phyloP scores from a whole-genome alignment of 2,797 vertebrate species.

The Trachops cirrhosus region DNA sequence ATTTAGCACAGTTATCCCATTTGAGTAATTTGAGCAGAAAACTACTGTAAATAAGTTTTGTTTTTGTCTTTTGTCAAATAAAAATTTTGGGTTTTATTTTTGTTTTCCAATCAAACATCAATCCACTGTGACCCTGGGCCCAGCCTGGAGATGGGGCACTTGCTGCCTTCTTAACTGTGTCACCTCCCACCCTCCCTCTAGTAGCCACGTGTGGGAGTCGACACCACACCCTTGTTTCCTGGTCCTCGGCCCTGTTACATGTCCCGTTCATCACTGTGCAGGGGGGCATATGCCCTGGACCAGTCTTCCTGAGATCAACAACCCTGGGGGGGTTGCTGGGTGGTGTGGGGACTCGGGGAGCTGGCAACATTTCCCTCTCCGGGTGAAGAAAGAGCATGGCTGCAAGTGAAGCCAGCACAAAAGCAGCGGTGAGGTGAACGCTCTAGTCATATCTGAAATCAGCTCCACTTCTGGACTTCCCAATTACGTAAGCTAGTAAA shows the following conservation, averaged over 20 bases:
- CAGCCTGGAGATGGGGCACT: not conserved
- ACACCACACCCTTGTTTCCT: not conserved
- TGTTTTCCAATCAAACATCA: constrained; percentile 21
- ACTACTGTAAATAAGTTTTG: constrained; percentile 85
- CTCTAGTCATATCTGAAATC: not conserved
- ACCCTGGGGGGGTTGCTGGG: not conserved
- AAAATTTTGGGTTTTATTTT: constrained; percentile 72
- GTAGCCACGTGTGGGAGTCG: not conserved
- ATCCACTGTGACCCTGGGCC: not conserved
- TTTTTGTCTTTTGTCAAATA: constrained; percentile 83
- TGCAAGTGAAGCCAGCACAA: not conserved
- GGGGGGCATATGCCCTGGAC: not conserved
- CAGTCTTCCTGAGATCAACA: not conserved
- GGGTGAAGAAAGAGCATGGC: not conserved
- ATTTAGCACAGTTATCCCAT: constrained; percentile 60
- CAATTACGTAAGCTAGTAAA: not conserved
- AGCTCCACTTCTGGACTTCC: not conserved
- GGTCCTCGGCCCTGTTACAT: not conserved
- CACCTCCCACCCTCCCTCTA: not conserved
- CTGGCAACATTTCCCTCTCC: not conserved
- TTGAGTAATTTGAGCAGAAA: constrained; percentile 75
- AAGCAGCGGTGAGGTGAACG: not conserved
- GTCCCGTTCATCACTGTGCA: not conserved
- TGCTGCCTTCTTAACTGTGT: not conserved
- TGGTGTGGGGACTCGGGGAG: not conserved